These are phyloP conservation scores for Verasper variegatus DNA, from an alignment of 2,113 vertebrate species.

Conservation along the genomic window DNA sequence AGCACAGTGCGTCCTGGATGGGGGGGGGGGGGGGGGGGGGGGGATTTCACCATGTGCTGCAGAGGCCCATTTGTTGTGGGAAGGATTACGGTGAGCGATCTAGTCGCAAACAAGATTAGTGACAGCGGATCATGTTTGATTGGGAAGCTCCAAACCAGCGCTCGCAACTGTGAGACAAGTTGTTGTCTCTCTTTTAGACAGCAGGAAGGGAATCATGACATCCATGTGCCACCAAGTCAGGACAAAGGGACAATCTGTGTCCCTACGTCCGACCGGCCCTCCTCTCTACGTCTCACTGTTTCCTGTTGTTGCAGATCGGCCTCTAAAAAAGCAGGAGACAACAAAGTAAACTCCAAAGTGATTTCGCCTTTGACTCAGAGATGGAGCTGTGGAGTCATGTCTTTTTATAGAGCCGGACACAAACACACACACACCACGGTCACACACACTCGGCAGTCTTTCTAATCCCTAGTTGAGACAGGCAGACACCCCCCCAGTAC, in stretches of 20 bases:
- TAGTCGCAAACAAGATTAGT: constrained; percentile 81
- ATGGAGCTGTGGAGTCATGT: constrained; percentile 52
- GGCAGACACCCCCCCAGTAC: constrained; percentile 67
- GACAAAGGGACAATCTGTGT: not conserved
- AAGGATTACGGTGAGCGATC: constrained; percentile 79
- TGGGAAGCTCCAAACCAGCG: constrained; percentile 75
- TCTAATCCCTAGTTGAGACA: constrained; percentile 69
- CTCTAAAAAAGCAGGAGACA: constrained; percentile 5
- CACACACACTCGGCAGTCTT: constrained; percentile 61
- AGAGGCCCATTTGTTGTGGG: constrained; percentile 67
- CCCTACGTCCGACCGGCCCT: not conserved
- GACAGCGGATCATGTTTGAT: constrained; percentile 80
- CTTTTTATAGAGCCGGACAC: constrained; percentile 64
- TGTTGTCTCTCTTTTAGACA: constrained; percentile 31
- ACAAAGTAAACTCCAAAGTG: constrained; percentile 28
- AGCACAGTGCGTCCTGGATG: constrained; percentile 29
- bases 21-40: constrained; percentile 24
- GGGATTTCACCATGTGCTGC: constrained; percentile 60
- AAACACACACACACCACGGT: constrained; percentile 15
- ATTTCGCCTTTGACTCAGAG: constrained; percentile 46
- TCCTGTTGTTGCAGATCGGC: not conserved
- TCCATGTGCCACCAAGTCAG: constrained; percentile 35
- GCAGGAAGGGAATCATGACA: constrained; percentile 9
- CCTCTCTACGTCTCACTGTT: not conserved
- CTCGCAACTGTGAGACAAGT: constrained; percentile 67